Base-by-base conservation (phyloP, 2,888 invertebrate species). In the Hartigia nigra region DNA sequence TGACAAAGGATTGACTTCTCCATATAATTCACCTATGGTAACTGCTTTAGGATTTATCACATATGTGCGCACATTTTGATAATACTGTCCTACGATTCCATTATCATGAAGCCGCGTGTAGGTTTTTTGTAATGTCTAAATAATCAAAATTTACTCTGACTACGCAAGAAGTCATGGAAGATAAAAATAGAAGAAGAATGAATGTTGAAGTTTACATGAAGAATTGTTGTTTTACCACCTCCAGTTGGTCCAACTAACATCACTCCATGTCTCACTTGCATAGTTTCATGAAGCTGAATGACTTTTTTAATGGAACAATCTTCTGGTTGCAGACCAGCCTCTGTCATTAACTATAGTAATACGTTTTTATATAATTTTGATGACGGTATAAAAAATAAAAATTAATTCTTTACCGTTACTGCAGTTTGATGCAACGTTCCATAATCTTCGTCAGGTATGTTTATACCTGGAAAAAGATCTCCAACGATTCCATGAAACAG, bases 231-330 rank as follows among this genome's bases (percentile, higher is more conserved):
- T 91, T 98, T 98, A 4, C 97, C 98, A 3, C 97, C 95, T 0
- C 97, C 97, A 0, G 97, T 97, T 0, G 97, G 97, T 0, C 98
- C 98, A 0, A 98, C 97, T 81, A 97, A 92, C 97, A 98, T 98
- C 1, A 98, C 97, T 3, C 98, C 98, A 94, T 98, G 97, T 31
- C 98, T 93, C 4, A 98, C 97, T 83, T 96, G 95, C 96, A 98
- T 96, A 0, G 97, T 98, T 90, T 98, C 98, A 88, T 97, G 96
- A 12, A 98, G 92, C 89, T 98, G 97, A 82, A 98, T 96, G 31
- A 96, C 94, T 92, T 97, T 97, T 72, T 92, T 92, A 69, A 96
- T 94, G 90, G 96, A 95, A 85, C 94, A 93, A 0, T 87, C 84
- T 83, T 95, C 95, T 0, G 95, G 92, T 90, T 97, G 96, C 5